Evolutionary conservation across 2,888 invertebrate species (phyloP).

Genomic region (Pharmacophagus antenor): DNA sequence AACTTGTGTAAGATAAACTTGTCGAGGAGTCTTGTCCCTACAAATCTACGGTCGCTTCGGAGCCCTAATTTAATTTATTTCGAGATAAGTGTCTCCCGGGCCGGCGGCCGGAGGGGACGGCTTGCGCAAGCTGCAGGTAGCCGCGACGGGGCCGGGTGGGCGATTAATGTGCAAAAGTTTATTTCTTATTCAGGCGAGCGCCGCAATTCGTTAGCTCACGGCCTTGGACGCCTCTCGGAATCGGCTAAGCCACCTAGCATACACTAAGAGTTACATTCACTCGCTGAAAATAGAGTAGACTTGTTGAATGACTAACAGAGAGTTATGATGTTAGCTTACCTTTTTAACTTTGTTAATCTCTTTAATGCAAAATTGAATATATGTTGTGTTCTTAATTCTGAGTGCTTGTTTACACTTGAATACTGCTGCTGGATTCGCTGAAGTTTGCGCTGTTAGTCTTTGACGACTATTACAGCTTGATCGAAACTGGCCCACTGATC

Average conservation of each 20-base stretch:
- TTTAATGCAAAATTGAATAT: too few relatives aligned
- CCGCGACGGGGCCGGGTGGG: constrained; percentile 13
- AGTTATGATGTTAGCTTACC: too few relatives aligned
- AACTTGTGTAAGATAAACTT: constrained; percentile 5
- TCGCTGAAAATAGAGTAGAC: constrained; percentile 6
- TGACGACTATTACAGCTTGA: too few relatives aligned
- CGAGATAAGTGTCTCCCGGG: constrained; percentile 21
- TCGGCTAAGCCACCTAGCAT: constrained; percentile 8
- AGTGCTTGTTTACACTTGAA: too few relatives aligned
- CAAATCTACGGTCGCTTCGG: constrained; percentile 6
- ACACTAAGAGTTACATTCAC: neutral
- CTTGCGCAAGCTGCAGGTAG: constrained; percentile 23
- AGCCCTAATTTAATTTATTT: constrained; percentile 27
- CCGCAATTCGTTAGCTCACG: constrained; percentile 18
- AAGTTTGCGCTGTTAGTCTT: too few relatives aligned
- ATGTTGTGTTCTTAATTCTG: too few relatives aligned
- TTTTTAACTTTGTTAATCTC: too few relatives aligned
- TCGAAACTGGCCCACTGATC: too few relatives aligned
- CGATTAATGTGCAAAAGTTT: constrained; percentile 29
- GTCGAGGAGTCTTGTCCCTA: constrained; percentile 1
- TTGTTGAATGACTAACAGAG: constrained; percentile 6
- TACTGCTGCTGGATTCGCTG: too few relatives aligned
- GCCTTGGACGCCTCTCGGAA: constrained; percentile 18
- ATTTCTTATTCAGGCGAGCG: constrained; percentile 30
- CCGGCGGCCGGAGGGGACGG: constrained; percentile 8